Evolutionary conservation across 2,113 vertebrate genomes (phyloP).

Genomic region (Pelecanoides urinatrix): DNA sequence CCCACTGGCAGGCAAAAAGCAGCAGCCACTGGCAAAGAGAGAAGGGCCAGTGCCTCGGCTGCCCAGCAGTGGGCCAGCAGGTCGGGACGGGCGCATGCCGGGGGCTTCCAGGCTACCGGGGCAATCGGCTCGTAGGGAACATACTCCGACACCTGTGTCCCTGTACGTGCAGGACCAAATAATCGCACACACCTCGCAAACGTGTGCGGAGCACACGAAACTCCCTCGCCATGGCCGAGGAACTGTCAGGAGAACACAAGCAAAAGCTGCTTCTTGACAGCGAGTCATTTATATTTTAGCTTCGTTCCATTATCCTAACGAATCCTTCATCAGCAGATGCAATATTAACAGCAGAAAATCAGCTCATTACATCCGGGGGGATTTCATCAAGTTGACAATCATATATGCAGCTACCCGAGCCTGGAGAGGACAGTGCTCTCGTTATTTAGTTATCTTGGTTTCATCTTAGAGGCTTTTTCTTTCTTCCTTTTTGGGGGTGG

Average conservation of each 20-base stretch:
- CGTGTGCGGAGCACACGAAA: conserved; percentile 10
- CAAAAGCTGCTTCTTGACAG: conserved; percentile 99
- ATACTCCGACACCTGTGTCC: neutral
- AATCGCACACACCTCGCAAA: neutral
- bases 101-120: neutral
- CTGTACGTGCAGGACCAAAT: neutral
- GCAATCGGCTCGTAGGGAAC: accelerated
- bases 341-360: conserved; percentile 99
- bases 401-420: conserved; percentile 93
- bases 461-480: conserved; percentile 73
- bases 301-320: conserved; percentile 99
- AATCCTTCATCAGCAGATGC: conserved; percentile 99
- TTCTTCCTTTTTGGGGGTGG: conserved; percentile 60
- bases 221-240: conserved; percentile 74
- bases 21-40: neutral
- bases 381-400: conserved; percentile 99
- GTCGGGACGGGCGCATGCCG: accelerated
- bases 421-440: conserved; percentile 72
- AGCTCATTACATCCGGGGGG: conserved; percentile 99
- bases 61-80: neutral
- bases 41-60: neutral
- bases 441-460: conserved; percentile 74
- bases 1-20: neutral
- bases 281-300: conserved; percentile 99
- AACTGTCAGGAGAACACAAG: conserved; percentile 98